A percentile compares a stretch with the other conserved stretches of the same genome.
phyloP scores from a whole-genome alignment of 2,113 vertebrate species.

The Alaudala cheleensis region DNA sequence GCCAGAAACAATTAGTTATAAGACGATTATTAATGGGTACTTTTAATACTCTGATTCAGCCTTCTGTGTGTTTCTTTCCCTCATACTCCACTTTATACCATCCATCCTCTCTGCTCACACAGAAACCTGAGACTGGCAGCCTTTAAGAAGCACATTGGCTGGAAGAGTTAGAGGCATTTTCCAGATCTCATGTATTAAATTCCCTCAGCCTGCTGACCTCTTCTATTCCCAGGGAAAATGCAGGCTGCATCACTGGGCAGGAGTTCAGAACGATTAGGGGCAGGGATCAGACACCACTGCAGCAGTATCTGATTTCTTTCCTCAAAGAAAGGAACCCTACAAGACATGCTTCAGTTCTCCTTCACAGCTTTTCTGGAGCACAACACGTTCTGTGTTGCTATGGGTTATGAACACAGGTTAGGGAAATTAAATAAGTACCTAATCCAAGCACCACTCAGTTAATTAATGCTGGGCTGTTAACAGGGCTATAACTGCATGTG shows the following conservation, averaged over 20 bases:
- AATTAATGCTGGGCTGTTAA: constrained; percentile 39
- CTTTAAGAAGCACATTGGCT: neutral
- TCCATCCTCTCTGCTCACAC: neutral
- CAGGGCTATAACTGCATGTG: neutral
- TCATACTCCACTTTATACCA: neutral
- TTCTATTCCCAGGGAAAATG: neutral
- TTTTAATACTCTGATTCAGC: neutral
- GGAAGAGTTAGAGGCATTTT: neutral
- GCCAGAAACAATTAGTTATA: neutral
- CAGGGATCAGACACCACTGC: neutral
- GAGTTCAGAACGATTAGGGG: neutral
- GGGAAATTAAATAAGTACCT: constrained; percentile 35
- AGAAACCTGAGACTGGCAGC: neutral
- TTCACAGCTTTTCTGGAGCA: neutral
- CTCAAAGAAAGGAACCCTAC: neutral
- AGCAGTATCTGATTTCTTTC: neutral
- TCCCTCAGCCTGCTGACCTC: neutral
- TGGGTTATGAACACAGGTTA: neutral
- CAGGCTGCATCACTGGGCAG: neutral
- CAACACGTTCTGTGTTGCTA: neutral
- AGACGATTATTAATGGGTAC: neutral
- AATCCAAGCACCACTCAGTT: constrained; percentile 1
- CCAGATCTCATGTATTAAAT: neutral
- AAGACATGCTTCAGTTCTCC: neutral
- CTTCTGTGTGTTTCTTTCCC: neutral